Evolutionary conservation across 2,888 invertebrate genomes (phyloP).

Genomic region (Ophioninae sp.): DNA sequence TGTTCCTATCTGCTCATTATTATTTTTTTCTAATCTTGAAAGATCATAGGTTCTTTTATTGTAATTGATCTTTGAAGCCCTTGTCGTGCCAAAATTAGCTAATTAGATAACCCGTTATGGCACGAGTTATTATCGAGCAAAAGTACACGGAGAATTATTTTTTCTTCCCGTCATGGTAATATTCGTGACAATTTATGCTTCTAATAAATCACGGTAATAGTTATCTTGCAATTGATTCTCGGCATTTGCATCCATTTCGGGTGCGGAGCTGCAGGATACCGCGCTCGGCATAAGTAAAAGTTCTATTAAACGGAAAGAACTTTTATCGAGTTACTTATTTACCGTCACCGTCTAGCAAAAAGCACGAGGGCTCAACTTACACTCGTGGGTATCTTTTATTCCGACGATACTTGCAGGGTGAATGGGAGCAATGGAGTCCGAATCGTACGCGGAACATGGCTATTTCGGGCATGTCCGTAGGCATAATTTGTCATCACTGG

Average conservation of each 20-base stretch:
- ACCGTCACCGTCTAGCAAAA: neutral
- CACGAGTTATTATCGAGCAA: too few species aligned
- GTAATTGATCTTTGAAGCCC: neutral
- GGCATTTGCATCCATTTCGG: too few species aligned
- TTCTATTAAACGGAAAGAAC: neutral
- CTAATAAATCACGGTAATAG: too few species aligned
- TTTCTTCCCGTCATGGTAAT: too few species aligned
- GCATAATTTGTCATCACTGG: slow-evolving; percentile 93
- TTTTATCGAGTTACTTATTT: too few species aligned
- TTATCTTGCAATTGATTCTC: too few species aligned
- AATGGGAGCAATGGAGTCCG: slow-evolving; percentile 83
- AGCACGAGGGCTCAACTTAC: neutral
- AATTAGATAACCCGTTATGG: too few species aligned
- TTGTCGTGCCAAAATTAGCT: neutral
- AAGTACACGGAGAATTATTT: too few species aligned
- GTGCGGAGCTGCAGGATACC: too few species aligned
- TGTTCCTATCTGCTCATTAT: neutral
- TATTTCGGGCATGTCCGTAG: slow-evolving; percentile 89
- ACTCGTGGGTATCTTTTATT: neutral
- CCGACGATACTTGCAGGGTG: slow-evolving; percentile 73
- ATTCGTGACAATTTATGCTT: too few species aligned
- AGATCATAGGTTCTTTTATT: neutral
- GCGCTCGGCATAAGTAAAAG: neutral
- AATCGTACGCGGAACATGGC: slow-evolving; percentile 89
- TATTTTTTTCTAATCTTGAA: neutral